Percentiles rank a stretch among this genome's conserved stretches.
phyloP scores from a whole-genome alignment of 2,888 invertebrate species.

The Kryphioiulus occultus region DNA sequence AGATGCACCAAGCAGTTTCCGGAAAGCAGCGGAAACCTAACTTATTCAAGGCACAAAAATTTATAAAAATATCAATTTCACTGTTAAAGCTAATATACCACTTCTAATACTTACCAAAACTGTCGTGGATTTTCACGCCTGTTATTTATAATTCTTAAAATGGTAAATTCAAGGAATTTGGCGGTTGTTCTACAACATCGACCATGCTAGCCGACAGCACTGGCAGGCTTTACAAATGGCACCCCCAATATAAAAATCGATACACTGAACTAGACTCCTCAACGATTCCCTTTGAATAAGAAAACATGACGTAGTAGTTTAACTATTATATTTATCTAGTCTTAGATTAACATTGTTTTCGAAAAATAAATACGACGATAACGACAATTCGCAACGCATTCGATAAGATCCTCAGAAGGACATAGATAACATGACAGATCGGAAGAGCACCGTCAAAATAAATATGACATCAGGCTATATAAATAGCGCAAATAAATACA shows the following conservation, averaged over 20 bases:
- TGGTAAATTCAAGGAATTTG: too few relatives aligned
- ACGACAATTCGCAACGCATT: not conserved
- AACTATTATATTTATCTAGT: not conserved
- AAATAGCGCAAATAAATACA: not conserved
- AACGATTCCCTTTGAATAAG: too few relatives aligned
- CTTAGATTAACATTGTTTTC: not conserved
- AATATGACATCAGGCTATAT: not conserved
- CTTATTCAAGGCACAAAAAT: too few relatives aligned
- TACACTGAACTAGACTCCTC: not conserved
- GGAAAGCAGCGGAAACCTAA: too few relatives aligned
- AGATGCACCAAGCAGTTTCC: not conserved
- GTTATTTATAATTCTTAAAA: too few relatives aligned
- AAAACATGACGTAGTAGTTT: not conserved
- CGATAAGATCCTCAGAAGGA: not conserved
- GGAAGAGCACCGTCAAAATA: not conserved
- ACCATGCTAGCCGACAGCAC: not conserved
- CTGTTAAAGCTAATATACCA: too few relatives aligned
- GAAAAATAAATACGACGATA: not conserved
- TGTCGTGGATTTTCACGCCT: too few relatives aligned
- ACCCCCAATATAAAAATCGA: not conserved
- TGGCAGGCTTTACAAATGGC: not conserved
- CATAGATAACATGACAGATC: not conserved
- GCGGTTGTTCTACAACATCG: too few relatives aligned
- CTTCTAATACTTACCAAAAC: too few relatives aligned
- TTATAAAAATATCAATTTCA: too few relatives aligned